phyloP scores from a whole-genome alignment of 2,113 vertebrate genomes.

The Alectura lathami region DNA sequence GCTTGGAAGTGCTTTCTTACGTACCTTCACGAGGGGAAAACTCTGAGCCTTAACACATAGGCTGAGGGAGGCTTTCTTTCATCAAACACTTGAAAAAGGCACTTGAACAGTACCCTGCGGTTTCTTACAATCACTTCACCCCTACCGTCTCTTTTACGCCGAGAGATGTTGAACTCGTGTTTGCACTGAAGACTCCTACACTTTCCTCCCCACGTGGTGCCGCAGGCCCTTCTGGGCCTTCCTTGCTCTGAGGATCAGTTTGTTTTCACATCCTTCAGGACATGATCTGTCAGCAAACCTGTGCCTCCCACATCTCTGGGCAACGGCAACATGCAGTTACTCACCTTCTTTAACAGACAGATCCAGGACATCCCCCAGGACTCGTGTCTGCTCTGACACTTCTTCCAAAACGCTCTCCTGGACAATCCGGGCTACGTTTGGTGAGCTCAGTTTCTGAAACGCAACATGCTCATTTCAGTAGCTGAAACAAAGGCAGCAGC shows the following conservation, averaged over 20 bases:
- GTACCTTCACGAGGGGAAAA: neutral
- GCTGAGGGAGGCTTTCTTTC: neutral
- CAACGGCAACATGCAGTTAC: neutral
- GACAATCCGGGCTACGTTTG: conserved; percentile 64
- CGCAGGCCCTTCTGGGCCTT: neutral
- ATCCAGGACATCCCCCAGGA: conserved; percentile 73
- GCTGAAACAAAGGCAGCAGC: neutral
- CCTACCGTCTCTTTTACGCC: neutral
- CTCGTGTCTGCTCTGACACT: conserved; percentile 59
- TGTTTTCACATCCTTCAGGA: neutral
- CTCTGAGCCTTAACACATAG: neutral
- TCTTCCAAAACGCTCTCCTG: conserved; percentile 77
- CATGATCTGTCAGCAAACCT: neutral
- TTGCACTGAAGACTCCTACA: neutral
- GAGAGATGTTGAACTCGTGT: neutral
- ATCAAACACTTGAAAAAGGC: neutral
- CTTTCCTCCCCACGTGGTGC: neutral
- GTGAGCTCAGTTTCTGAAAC: conserved; percentile 77
- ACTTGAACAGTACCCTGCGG: neutral
- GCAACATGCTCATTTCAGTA: neutral
- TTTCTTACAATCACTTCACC: neutral
- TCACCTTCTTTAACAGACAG: conserved; percentile 78
- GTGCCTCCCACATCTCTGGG: neutral
- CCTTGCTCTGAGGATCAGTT: neutral
- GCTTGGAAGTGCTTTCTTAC: neutral